Percentiles rank a stretch among this genome's conserved stretches.
These are phyloP conservation scores for Xestoiulus laeticollis DNA, from an alignment of 2,888 invertebrate genomes.

Conservation along the genomic window DNA sequence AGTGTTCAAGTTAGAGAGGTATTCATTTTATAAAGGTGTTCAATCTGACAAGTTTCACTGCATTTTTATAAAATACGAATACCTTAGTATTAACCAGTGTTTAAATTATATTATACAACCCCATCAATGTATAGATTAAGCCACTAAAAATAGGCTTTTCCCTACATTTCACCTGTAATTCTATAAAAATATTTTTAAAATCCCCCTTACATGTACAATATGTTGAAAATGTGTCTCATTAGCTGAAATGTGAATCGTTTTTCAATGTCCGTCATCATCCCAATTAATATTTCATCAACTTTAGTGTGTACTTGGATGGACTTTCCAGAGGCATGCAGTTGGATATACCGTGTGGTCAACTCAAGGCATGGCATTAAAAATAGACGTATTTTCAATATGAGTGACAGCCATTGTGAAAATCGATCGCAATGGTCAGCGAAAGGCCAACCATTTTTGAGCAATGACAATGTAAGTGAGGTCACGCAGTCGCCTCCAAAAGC, in stretches of 20 bases:
- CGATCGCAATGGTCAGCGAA: slow-evolving; percentile 43
- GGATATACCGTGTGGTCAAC: slow-evolving; percentile 43
- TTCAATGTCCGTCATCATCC: neutral
- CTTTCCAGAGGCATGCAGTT: neutral
- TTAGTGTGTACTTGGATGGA: neutral
- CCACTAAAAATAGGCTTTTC: too few species aligned
- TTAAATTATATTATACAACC: too few species aligned
- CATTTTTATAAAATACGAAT: too few species aligned
- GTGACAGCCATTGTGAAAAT: slow-evolving; percentile 42
- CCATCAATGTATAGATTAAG: too few species aligned
- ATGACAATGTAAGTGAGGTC: slow-evolving; percentile 50
- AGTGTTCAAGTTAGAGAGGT: too few species aligned
- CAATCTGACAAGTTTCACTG: too few species aligned
- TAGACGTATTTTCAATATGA: slow-evolving; percentile 48
- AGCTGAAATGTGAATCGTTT: neutral
- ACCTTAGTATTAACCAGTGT: too few species aligned
- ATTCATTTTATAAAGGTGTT: too few species aligned
- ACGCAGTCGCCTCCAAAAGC: slow-evolving; percentile 35
- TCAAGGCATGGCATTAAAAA: slow-evolving; percentile 44
- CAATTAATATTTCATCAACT: slow-evolving; percentile 12
- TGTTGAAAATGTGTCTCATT: neutral
- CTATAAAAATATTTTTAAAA: too few species aligned
- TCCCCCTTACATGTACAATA: too few species aligned
- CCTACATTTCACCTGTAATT: too few species aligned
- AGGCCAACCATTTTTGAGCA: slow-evolving; percentile 41